These are phyloP conservation scores for Pristionchus maxplancki DNA, from an alignment of 2,888 invertebrate species.

Conservation along the genomic window DNA sequence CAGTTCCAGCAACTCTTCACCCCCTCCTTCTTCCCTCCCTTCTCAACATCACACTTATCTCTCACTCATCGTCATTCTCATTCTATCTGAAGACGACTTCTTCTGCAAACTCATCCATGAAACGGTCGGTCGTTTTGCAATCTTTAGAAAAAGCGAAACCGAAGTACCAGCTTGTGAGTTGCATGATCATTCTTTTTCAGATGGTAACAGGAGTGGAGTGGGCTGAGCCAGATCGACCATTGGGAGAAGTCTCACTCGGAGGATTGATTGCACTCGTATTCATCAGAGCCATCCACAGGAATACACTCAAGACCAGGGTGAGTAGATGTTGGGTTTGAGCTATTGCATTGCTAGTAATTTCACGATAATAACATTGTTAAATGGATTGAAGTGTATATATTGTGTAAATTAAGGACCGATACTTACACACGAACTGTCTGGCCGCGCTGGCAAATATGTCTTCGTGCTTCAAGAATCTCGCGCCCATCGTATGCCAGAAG, in stretches of 20 bases:
- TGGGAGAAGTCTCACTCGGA: constrained; percentile 93
- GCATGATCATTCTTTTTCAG: constrained; percentile 81
- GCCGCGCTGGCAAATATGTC: constrained; percentile 99
- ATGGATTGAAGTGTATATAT: no score
- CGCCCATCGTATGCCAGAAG: constrained; percentile 96
- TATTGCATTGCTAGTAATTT: neutral
- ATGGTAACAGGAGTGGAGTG: constrained; percentile 90
- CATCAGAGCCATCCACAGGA: constrained; percentile 96
- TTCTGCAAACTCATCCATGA: constrained; percentile 95
- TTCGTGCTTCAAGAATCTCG: constrained; percentile 89
- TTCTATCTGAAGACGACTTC: constrained; percentile 94
- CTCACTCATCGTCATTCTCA: constrained; percentile 95
- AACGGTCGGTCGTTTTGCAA: constrained; percentile 83
- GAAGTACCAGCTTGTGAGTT: no score
- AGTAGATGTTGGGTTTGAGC: constrained; percentile 62
- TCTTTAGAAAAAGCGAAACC: neutral
- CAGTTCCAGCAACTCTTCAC: neutral
- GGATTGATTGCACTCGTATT: constrained; percentile 94
- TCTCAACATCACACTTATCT: constrained; percentile 94
- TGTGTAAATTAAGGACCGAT: constrained; percentile 81
- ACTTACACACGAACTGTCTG: constrained; percentile 97
- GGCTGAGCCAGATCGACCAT: constrained; percentile 88
- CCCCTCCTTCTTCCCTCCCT: constrained; percentile 12
- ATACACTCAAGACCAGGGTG: constrained; percentile 93
- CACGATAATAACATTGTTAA: no score